Percentiles rank a stretch among this genome's conserved stretches.
Conservation (phyloP, 2,113 vertebrate genomes). For the Mesoclemmys tuberculata region DNA sequence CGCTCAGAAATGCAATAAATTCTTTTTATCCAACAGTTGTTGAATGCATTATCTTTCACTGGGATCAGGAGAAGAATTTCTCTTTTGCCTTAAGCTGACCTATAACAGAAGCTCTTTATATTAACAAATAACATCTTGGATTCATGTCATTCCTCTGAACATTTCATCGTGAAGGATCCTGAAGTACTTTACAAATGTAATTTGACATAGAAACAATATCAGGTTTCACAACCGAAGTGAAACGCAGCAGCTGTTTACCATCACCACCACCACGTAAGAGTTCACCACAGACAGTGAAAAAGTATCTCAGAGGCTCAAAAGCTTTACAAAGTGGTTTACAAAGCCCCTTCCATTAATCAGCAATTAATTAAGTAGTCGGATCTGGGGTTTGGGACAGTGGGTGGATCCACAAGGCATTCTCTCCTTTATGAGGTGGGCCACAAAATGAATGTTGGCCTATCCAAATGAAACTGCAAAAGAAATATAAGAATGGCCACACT, state of each 20-base stretch:
- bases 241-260: fast-evolving
- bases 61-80: background rate
- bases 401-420: background rate
- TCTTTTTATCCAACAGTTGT: background rate
- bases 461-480: fast-evolving
- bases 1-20: background rate
- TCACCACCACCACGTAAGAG: background rate
- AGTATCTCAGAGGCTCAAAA: background rate
- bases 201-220: background rate
- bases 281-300: slow-evolving; percentile 28
- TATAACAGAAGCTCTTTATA: background rate
- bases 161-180: background rate
- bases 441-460: background rate
- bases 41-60: background rate
- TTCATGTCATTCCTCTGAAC: background rate
- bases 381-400: background rate
- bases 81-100: background rate
- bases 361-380: background rate
- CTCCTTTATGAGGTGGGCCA: slow-evolving; percentile 38
- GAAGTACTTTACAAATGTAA: slow-evolving; percentile 26
- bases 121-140: background rate
- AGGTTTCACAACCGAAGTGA: slow-evolving; percentile 16
- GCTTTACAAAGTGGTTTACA: slow-evolving; percentile 14
- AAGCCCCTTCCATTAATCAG: background rate
- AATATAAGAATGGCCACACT: background rate